Evolutionary conservation across 2,888 invertebrate genomes (phyloP), one percentile per base, ranked within the genome.

Genomic region (Platycnemis pennipes): DNA sequence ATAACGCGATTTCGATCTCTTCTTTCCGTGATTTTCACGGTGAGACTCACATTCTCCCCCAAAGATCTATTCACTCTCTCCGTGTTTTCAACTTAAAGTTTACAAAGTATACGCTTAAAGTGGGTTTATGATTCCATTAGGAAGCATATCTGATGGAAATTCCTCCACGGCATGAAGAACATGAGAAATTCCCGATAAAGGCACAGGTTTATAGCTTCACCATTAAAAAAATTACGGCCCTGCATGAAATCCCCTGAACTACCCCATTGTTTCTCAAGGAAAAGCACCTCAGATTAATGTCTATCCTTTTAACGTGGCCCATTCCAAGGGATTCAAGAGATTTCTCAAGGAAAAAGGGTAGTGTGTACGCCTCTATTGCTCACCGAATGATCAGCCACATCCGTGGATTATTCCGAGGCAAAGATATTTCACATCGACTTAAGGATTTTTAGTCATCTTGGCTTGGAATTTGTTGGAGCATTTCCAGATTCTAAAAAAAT

Each of bases 231-330:
- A 77, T 37, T 77, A 77, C 37, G 37, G 31, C 13, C 37, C 11
- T 77, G 11, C 77, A 77, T 13, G 37, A 37, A 77, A 77, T 77
- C 8, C 37, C 37, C 77, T 37, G 63, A 63, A 63, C 22, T 63
- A 26, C 8, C 63, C 63, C 63, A 26, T 77, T 77, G 77, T 77
- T 77, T 77, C 77, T 77, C 37, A 16, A 77, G 16, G 77, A 37
- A 77, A 77, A 77, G 77, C 77, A 37, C 37, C 77, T 37, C 77
- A 77, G 77, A 77, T 77, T 77, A 77, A 77, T 77, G 77, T 77
- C 77, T 37, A 77, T 22, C 77, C 77, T 77, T 77, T 77, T 37
- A 77, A 8, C 77, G 77, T 16, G 77, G 13, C 77, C 77, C 7
- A 1, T 77, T 77, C 37, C 37, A 37, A 37, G 77, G 26, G 77